Evolutionary conservation across 2,113 vertebrate species (phyloP).

Genomic region (Caretta caretta): DNA sequence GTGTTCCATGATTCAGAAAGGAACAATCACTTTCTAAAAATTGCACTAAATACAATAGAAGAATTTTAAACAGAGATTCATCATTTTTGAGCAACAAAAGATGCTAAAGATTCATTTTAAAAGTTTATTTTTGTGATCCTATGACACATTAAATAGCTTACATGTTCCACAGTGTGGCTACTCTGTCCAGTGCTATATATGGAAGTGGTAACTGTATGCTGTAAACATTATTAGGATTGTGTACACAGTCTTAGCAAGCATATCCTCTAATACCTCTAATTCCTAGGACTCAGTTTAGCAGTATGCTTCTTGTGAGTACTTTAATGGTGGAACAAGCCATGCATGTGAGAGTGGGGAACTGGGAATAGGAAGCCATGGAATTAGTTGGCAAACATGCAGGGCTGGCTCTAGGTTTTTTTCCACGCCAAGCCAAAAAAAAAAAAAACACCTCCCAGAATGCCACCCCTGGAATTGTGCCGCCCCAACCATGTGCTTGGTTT

Average conservation of each 20-base stretch:
- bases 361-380: neutral
- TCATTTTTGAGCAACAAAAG: neutral
- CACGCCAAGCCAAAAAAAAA: too few relatives aligned
- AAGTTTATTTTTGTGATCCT: neutral
- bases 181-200: fast-evolving
- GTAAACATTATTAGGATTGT: neutral
- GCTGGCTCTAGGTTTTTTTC: too few relatives aligned
- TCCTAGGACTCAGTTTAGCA: neutral
- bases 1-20: neutral
- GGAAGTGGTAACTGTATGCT: neutral
- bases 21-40: neutral
- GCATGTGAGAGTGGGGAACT: neutral
- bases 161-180: neutral
- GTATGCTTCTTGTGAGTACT: neutral
- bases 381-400: neutral
- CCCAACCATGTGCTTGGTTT: too few relatives aligned
- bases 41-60: fast-evolving
- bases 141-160: fast-evolving
- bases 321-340: neutral
- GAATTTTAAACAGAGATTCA: neutral
- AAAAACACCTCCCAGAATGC: too few relatives aligned
- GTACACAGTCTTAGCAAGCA: neutral
- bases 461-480: too few relatives aligned
- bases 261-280: neutral
- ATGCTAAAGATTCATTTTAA: neutral